Conservation (phyloP, 2,888 invertebrate species). For the Scaptomyza reducta region DNA sequence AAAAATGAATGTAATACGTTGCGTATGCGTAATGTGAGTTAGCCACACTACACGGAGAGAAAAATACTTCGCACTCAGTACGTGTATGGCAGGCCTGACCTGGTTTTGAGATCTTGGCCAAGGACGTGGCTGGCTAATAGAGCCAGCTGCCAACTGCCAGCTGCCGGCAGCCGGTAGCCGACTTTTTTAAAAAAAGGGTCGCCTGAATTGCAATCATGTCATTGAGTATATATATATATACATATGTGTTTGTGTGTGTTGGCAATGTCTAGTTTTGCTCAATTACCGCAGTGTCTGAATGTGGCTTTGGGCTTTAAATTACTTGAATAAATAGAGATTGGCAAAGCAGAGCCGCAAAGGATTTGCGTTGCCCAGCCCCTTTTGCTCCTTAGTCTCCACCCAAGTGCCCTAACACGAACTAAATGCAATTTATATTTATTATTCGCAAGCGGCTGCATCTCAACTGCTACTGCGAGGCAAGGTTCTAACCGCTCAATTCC, state of each 20-base stretch:
- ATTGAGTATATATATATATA: neutral
- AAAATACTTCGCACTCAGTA: neutral
- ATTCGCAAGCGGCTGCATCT: constrained; percentile 24
- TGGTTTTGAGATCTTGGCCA: constrained; percentile 21
- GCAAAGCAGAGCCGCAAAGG: constrained; percentile 3
- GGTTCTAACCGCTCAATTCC: constrained; percentile 4
- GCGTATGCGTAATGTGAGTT: constrained; percentile 29
- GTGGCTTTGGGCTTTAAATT: constrained; percentile 40
- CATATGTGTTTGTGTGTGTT: neutral
- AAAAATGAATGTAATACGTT: constrained; percentile 5
- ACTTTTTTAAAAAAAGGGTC: constrained; percentile 2
- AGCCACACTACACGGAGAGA: neutral
- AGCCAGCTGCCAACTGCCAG: constrained; percentile 17
- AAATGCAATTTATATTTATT: constrained; percentile 63
- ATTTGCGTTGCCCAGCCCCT: constrained; percentile 1
- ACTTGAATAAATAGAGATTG: constrained; percentile 39
- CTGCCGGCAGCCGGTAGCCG: constrained; percentile 19
- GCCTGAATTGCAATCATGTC: constrained; percentile 38
- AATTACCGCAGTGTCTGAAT: constrained; percentile 31
- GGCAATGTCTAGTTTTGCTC: constrained; percentile 34
- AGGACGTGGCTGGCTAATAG: constrained; percentile 28
- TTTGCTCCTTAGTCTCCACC: neutral
- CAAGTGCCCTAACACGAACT: neutral
- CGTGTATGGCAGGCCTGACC: constrained; percentile 20
- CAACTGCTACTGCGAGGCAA: neutral